Conservation (phyloP, 2,797 vertebrate genomes). For the Sebastes matsubarae region DNA sequence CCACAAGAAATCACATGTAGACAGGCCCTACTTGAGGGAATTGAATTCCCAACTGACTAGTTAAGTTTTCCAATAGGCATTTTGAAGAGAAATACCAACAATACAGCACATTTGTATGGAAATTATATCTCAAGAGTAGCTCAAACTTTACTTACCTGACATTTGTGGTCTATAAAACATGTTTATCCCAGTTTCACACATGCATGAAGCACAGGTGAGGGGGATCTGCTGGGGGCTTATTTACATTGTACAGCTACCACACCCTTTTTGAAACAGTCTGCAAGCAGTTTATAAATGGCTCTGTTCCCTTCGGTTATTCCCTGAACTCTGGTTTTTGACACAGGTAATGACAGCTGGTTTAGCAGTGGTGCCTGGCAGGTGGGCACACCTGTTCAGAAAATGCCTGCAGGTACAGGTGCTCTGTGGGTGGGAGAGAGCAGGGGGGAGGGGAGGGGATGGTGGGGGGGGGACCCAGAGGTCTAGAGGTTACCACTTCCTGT, state of each 20-base stretch:
- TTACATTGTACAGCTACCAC: slow-evolving; percentile 87
- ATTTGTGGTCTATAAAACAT: slow-evolving; percentile 87
- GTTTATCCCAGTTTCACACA: slow-evolving; percentile 86
- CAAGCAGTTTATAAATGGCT: slow-evolving; percentile 89
- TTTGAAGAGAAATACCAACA: slow-evolving; percentile 84
- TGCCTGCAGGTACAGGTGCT: slow-evolving; percentile 79
- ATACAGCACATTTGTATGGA: slow-evolving; percentile 86
- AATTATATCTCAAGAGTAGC: slow-evolving; percentile 82
- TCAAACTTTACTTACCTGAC: slow-evolving; percentile 87
- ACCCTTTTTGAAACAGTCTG: slow-evolving; percentile 88
- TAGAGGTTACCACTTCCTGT: slow-evolving; percentile 63
- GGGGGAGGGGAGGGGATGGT: neutral
- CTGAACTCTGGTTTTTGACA: slow-evolving; percentile 89
- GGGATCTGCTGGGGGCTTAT: slow-evolving; percentile 80
- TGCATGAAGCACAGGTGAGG: slow-evolving; percentile 86
- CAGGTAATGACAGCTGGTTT: slow-evolving; percentile 87
- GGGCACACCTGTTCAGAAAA: slow-evolving; percentile 82
- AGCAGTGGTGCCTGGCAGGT: slow-evolving; percentile 81
- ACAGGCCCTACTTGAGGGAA: slow-evolving; percentile 81
- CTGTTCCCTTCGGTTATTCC: slow-evolving; percentile 90
- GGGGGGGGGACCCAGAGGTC: slow-evolving; percentile 43
- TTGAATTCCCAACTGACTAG: slow-evolving; percentile 77
- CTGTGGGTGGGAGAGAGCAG: slow-evolving; percentile 64
- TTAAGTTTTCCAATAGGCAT: slow-evolving; percentile 82
- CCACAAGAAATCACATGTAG: slow-evolving; percentile 86